Conservation (phyloP, 37 sponge, comb jelly and placozoan species). For the Mnemiopsis leidyi region DNA sequence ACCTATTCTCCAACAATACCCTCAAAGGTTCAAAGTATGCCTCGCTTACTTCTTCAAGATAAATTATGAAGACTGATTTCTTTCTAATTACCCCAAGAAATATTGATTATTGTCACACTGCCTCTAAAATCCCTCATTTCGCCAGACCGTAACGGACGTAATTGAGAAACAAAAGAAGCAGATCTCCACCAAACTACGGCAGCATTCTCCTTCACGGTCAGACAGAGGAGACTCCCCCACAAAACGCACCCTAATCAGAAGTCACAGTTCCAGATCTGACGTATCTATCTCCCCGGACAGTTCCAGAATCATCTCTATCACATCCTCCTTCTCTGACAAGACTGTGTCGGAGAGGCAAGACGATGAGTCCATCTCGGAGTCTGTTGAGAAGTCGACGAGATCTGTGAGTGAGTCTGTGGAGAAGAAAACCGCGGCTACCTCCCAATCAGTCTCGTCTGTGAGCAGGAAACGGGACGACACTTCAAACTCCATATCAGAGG, state of each 20-base stretch:
- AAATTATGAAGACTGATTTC: neutral
- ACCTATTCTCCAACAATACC: neutral
- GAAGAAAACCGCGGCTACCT: neutral
- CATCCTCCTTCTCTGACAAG: neutral
- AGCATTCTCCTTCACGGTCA: slow-evolving; percentile 4
- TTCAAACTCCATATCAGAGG: slow-evolving; percentile 31
- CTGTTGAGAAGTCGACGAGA: neutral
- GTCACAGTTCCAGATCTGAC: slow-evolving; percentile 19
- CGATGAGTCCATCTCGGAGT: slow-evolving; percentile 5
- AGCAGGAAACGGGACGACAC: slow-evolving; percentile 13
- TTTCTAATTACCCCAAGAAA: neutral
- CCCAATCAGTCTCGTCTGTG: neutral
- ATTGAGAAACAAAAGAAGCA: slow-evolving; percentile 47
- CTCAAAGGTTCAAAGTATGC: neutral
- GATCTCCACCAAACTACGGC: slow-evolving; percentile 52
- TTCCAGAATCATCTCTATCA: slow-evolving; percentile 14
- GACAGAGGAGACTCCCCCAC: slow-evolving; percentile 2
- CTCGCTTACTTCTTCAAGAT: neutral
- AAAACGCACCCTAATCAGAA: neutral
- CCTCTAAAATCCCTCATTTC: neutral
- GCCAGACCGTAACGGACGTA: slow-evolving; percentile 57
- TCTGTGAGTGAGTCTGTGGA: slow-evolving; percentile 24
- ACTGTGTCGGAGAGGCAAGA: neutral
- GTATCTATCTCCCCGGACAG: slow-evolving; percentile 31
- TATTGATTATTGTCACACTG: neutral